Conservation (phyloP, 1,140 invertebrate species). For the Zaprionus camerounensis region DNA sequence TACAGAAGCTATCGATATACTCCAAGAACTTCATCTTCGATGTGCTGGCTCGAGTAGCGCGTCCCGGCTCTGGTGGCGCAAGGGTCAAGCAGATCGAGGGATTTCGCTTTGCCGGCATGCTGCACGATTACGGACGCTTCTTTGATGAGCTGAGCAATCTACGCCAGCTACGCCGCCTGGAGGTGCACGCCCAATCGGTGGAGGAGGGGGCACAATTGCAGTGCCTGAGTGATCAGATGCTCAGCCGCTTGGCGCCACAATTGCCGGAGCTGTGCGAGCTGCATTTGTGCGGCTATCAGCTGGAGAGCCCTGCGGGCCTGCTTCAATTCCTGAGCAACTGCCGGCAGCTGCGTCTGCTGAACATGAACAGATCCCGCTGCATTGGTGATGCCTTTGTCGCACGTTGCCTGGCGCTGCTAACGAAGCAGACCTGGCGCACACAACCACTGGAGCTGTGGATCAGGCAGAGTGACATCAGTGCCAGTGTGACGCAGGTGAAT, state of each 20-base stretch:
- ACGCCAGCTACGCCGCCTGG: constrained; percentile 45
- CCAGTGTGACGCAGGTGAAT: constrained; percentile 15
- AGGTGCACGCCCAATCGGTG: constrained; percentile 47
- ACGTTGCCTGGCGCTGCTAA: constrained; percentile 54
- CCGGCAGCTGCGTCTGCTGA: constrained; percentile 54
- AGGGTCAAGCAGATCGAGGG: constrained; percentile 53
- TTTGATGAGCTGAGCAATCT: constrained; percentile 65
- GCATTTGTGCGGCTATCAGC: constrained; percentile 67
- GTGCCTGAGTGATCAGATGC: constrained; percentile 58
- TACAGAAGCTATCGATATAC: constrained; percentile 71
- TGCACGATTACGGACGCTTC: constrained; percentile 68
- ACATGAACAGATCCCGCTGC: constrained; percentile 51
- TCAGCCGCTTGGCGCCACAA: constrained; percentile 45
- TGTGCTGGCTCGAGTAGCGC: constrained; percentile 63
- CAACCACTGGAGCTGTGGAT: constrained; percentile 68
- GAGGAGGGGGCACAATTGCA: constrained; percentile 43
- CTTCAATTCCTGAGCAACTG: constrained; percentile 62
- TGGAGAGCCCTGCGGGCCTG: constrained; percentile 61
- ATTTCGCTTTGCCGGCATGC: constrained; percentile 62
- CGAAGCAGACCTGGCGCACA: constrained; percentile 66
- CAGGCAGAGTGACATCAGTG: constrained; percentile 56
- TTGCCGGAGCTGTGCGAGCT: constrained; percentile 56
- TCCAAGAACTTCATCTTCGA: constrained; percentile 78
- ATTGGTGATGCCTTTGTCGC: constrained; percentile 57
- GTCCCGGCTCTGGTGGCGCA: constrained; percentile 12